Evolutionary conservation across 2,113 vertebrate genomes (phyloP), one percentile per base, ranked within the genome.

Genomic region (Struthidea cinerea): DNA sequence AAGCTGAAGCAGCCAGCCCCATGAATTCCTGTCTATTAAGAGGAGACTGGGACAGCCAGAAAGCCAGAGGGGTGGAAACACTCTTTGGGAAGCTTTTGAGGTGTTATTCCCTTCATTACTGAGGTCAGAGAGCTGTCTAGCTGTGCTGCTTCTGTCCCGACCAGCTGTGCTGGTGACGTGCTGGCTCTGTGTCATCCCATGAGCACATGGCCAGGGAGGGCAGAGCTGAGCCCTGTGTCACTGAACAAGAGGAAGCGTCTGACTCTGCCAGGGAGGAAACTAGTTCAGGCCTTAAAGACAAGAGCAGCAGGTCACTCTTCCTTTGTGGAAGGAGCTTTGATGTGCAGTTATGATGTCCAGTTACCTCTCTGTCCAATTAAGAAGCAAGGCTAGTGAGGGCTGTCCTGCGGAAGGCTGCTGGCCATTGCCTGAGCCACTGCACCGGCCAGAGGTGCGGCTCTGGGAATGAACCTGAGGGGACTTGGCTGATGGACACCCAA

Each of bases 391-490:
- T 77, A 24, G 44, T 9, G 68, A 73, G 42, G 17, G 35, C 10
- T n/a, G 84, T 86, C 59, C 60, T 60, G 33, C 0, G 0, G 39
- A 42, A 83, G 47, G 82, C 63, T 86, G 39, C 61, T 52, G 67
- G 50, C 67, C 60, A 3, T 10, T 0, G 0, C 53, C 74, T 46
- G 28, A 60, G 47, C 11, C 0, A 0, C 64, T 10, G 49, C 41
- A 23, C 9, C 1, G 3, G n/a, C 64, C 41, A 20, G 37, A 39
- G 68, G 17, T 0, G 0, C 52, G 49, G 35, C 53, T 65, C 64
- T 57, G n/a, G 32, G 33, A 52, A 37, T 10, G 33, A 23, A 28
- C 64, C 24, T 0, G 0, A 24, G 9, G 56, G 44, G 11, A 27
- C 39, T 28, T 46, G 90, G 41, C 88, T 75, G 93, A 23, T 0